phyloP scores from a whole-genome alignment of 2,113 vertebrate species.

The Festucalex cinctus region DNA sequence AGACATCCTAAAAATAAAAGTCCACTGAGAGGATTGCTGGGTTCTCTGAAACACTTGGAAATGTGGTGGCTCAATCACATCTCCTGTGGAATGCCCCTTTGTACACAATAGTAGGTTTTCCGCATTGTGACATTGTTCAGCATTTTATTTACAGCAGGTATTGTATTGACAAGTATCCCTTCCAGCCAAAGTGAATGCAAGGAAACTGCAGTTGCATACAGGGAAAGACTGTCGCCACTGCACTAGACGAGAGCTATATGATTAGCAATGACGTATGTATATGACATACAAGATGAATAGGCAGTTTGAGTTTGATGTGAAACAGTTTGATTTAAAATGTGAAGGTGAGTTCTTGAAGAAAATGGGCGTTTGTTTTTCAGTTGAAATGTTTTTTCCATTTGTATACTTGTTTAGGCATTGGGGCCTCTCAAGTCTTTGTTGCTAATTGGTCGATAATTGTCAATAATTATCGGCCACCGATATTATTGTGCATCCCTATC shows the following conservation, averaged over 20 bases:
- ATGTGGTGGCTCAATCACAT: not conserved
- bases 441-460: no score
- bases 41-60: conserved; percentile 1
- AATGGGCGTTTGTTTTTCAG: not conserved
- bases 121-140: conserved; percentile 42
- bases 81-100: conserved; percentile 25
- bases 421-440: no score
- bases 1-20: conserved; percentile 47
- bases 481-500: no score
- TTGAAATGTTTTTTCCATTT: no score
- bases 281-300: not conserved
- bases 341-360: not conserved
- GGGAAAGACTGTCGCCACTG: not conserved
- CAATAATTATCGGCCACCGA: no score
- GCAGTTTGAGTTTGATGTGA: no score
- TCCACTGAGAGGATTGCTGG: conserved; percentile 13
- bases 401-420: no score
- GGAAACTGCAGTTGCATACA: conserved; percentile 35
- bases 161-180: conserved; percentile 36
- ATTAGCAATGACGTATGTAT: not conserved
- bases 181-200: conserved; percentile 36
- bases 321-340: not conserved
- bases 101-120: conserved; percentile 10
- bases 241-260: not conserved
- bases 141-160: conserved; percentile 29